Evolutionary conservation across 2,113 vertebrate genomes (phyloP).

Genomic region (Strix aluco): DNA sequence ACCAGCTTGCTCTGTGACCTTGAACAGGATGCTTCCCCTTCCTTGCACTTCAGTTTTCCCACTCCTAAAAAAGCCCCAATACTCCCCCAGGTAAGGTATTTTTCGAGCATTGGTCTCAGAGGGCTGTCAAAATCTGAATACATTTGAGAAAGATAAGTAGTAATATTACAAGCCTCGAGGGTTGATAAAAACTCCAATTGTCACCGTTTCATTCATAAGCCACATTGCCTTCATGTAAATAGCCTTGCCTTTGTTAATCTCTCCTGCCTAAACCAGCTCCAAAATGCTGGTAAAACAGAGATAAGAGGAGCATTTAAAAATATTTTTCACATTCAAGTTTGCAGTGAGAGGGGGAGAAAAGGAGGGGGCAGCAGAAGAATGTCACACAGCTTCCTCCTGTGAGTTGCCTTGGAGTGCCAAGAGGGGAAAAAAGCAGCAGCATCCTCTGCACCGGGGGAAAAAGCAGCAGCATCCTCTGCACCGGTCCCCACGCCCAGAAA

Average conservation of each 20-base stretch:
- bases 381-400: background rate
- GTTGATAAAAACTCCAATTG: background rate
- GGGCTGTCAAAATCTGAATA: conserved; percentile 4
- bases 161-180: background rate
- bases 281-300: conserved; percentile 21
- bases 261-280: conserved; percentile 1
- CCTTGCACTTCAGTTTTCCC: background rate
- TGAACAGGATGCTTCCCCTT: conserved; percentile 27
- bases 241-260: conserved; percentile 17
- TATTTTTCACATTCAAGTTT: background rate
- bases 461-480: background rate
- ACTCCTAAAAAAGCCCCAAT: background rate
- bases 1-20: conserved; percentile 58
- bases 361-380: background rate
- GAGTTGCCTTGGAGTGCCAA: accelerated
- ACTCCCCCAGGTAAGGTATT: background rate
- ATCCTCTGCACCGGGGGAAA: background rate
- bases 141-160: background rate
- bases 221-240: background rate
- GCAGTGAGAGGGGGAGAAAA: background rate
- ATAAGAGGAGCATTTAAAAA: background rate
- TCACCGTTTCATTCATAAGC: background rate
- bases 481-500: background rate
- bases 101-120: background rate
- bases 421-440: background rate